Percentiles rank a stretch among this genome's conserved stretches.
Evolutionary conservation across 2,797 vertebrate species (phyloP).

Genomic region (Etheostoma nigrum): DNA sequence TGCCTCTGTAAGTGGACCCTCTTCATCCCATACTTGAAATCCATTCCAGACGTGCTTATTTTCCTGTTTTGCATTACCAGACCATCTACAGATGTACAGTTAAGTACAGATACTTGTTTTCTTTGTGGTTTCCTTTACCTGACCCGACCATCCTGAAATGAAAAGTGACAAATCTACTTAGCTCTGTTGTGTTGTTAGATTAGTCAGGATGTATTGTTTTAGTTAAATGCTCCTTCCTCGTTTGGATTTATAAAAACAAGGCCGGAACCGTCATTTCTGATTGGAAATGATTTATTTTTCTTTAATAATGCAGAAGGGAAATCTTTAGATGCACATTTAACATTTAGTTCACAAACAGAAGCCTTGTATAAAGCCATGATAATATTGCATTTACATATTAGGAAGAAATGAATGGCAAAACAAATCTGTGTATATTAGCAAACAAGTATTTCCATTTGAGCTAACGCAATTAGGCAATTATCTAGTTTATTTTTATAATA

Average conservation of each 20-base stretch:
- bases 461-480: neutral
- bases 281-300: neutral
- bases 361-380: too few species aligned
- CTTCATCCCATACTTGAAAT: conserved; percentile 34
- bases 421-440: neutral
- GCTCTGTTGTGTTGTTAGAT: conserved; percentile 14
- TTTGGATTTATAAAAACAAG: neutral
- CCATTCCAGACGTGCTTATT: neutral
- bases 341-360: neutral
- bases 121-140: conserved; percentile 6
- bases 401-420: neutral
- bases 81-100: neutral
- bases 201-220: conserved; percentile 34
- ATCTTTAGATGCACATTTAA: neutral
- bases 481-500: neutral
- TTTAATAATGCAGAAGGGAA: neutral
- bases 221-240: conserved; percentile 1
- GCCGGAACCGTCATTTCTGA: neutral
- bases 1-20: conserved; percentile 18
- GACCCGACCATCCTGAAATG: conserved; percentile 19
- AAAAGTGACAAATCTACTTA: conserved; percentile 66
- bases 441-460: neutral
- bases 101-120: conserved; percentile 19
- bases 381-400: neutral
- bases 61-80: conserved; percentile 22